Evolutionary conservation across 1,140 invertebrate species (phyloP).

Genomic region (Druon quercuslanigerum): DNA sequence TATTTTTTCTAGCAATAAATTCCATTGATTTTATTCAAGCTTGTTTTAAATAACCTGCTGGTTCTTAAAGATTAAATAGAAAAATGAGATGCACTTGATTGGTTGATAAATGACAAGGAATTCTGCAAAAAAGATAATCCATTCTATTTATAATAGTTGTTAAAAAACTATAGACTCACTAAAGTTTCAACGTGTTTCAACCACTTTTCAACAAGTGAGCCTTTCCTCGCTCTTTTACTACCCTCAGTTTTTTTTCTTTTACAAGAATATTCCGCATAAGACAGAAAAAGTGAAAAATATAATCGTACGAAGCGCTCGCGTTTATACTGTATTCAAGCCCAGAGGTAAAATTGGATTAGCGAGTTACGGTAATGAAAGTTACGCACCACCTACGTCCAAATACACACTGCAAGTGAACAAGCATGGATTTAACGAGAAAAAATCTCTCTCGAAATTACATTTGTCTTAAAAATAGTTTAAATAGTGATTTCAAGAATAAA

Average conservation of each 20-base stretch:
- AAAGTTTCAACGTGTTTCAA: background rate
- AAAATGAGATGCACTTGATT: conserved; percentile 33
- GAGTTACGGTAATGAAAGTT: conserved; percentile 31
- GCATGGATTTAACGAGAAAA: conserved; percentile 5
- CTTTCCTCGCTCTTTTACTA: background rate
- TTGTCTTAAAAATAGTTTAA: background rate
- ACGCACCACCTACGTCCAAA: conserved; percentile 26
- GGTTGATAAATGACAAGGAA: conserved; percentile 41
- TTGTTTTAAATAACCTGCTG: background rate
- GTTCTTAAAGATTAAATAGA: background rate
- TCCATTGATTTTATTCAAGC: background rate
- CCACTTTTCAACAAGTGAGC: background rate
- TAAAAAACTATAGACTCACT: background rate
- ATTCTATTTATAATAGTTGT: conserved; percentile 17
- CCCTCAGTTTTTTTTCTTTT: conserved; percentile 2
- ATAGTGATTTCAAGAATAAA: conserved; percentile 33
- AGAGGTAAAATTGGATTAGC: conserved; percentile 28
- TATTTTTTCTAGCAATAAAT: background rate
- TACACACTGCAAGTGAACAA: background rate
- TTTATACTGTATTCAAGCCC: conserved; percentile 17
- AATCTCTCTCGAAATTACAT: conserved; percentile 2
- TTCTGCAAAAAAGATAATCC: conserved; percentile 43
- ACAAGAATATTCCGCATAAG: conserved; percentile 9
- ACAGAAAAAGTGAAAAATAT: conserved; percentile 22
- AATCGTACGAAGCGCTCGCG: conserved; percentile 14